Evolutionary conservation across 2,797 vertebrate genomes (phyloP), one percentile per base, ranked within the genome.

Genomic region (Enteromius argenteus): DNA sequence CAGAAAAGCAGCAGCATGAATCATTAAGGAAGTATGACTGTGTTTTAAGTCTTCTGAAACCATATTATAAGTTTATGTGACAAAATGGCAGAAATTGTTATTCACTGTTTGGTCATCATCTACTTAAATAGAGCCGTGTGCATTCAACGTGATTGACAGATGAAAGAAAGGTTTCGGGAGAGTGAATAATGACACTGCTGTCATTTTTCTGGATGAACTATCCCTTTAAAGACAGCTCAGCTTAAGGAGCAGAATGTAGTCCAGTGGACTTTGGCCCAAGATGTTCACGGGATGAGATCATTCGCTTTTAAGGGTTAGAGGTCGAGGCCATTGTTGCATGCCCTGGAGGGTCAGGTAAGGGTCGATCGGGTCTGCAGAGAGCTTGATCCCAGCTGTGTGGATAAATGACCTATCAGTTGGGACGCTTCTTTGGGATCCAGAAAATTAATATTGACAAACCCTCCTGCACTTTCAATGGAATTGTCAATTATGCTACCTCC

Each of bases 391-490:
- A 91, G 90, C 89, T 90, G 91, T 87, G 91, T 32, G 94, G 95
- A 94, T 94, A 94, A 94, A 95, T 94, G 93, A 94, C 93, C 94
- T 90, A 94, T 91, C 90, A 91, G 92, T 92, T 88, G 88, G 91
- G 93, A 94, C 90, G 91, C 91, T 93, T 93, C 93, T 95, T 96
- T 95, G 92, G 94, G 92, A 94, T 93, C 88, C 94, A 93, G 94
- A 95, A 95, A 95, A 96, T 96, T 92, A 94, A 95, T 96, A 96
- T 96, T 94, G 95, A 96, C 95, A 93, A 94, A 93, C 91, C 89
- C 91, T 89, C 91, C 91, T 93, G 94, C 93, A 93, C 95, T 95
- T 95, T 95, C 92, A 93, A 91, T 95, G 94, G 94, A 95, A 95
- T 95, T 94, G 94, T 95, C 95, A 94, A 95, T 91, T 88, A 87